Base-by-base conservation (phyloP, 2,113 vertebrate genomes). In the Burhinus oedicnemus region DNA sequence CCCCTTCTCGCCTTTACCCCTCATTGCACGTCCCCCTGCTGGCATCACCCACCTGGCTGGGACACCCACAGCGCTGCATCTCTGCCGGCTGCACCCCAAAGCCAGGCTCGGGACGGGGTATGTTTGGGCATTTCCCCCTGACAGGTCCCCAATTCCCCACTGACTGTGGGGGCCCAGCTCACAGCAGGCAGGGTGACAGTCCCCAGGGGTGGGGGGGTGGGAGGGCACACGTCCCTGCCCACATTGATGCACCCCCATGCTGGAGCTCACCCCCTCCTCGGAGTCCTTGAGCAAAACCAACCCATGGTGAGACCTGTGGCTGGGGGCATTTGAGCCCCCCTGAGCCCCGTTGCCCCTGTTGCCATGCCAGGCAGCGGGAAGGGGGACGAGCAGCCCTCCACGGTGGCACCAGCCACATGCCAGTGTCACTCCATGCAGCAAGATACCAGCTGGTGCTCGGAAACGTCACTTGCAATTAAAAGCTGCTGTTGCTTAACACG, bases 381-480 rank as follows among this genome's bases (percentile, higher is more conserved):
- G 4, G 15, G 55, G 44, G n/a, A 86, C 44, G 14, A 86, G 52
- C 66, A 52, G n/a, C 44, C 32, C 47, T 83, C 66, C 2, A 1
- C 1, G 8, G 72, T 88, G 84, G 76, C 88, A 87, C 62, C 26
- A 26, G 70, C 84, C 84, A 72, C 3, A 0, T 4, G 1, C 81
- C 4, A 2, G 55, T 66, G 64, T 85, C 27, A 3, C 87, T 80
- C 89, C 92, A 83, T 94, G 86, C 93, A 91, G 94, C 89, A 89
- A 94, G 91, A 93, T 94, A 93, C 93, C 91, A 93, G 93, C 96
- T 94, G 94, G 82, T 61, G 58, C 85, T 85, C 51, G 1, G 82
- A 95, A 96, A 93, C 8, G 2, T 75, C 87, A 87, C 89, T 91
- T 62, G 94, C 89, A 94, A 94, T 96, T 96, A 97, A 95, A 96